Percentiles rank a stretch among this genome's conserved stretches.
phyloP scores from a whole-genome alignment of 2,113 vertebrate genomes.

The Agelaius phoeniceus region DNA sequence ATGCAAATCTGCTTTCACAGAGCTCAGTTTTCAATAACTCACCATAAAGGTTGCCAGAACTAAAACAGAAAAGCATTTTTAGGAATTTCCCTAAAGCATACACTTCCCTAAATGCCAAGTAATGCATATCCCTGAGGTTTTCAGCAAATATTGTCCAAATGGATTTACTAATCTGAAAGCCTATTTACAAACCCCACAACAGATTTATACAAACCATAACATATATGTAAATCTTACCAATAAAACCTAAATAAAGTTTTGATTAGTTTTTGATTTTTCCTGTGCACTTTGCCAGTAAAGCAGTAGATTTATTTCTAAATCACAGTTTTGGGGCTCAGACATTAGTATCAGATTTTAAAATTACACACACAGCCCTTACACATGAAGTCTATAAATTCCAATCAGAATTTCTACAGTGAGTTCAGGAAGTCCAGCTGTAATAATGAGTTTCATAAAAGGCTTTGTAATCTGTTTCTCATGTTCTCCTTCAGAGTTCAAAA shows the following conservation, averaged over 20 bases:
- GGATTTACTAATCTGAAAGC: background rate
- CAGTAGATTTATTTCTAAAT: conserved; percentile 19
- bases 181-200: background rate
- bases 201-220: conserved; percentile 12
- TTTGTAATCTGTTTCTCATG: background rate
- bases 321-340: background rate
- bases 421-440: conserved; percentile 43
- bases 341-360: background rate
- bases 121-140: background rate
- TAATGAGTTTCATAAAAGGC: conserved; percentile 38
- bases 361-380: background rate
- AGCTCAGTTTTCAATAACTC: background rate
- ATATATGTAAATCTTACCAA: background rate
- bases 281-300: background rate
- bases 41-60: background rate
- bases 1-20: background rate
- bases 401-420: background rate
- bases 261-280: conserved; percentile 11
- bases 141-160: background rate
- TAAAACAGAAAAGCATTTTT: background rate
- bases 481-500: background rate
- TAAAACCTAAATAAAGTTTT: conserved; percentile 16
- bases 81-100: background rate
- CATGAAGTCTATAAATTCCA: conserved; percentile 17
- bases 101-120: background rate